phyloP scores from a whole-genome alignment of 2,113 vertebrate genomes.

The Phasianus colchicus region DNA sequence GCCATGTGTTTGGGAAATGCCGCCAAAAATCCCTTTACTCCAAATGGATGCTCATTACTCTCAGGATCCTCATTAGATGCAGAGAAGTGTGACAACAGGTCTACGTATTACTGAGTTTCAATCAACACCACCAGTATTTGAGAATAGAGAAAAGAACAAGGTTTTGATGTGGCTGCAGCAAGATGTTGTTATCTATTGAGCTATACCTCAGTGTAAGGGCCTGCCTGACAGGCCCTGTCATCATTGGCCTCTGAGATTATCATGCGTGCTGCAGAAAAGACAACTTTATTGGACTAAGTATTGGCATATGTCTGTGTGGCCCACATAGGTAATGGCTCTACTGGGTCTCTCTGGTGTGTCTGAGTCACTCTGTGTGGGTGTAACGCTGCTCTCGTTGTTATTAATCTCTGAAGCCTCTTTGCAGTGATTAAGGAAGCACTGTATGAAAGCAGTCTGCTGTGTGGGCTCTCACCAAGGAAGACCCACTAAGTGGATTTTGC shows the following conservation, averaged over 20 bases:
- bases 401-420: conserved; percentile 67
- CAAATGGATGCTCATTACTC: neutral
- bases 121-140: neutral
- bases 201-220: neutral
- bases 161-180: neutral
- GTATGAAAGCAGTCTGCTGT: conserved; percentile 56
- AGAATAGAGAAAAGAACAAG: neutral
- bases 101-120: conserved; percentile 11
- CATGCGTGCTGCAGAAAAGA: conserved; percentile 51
- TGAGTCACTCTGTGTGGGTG: conserved; percentile 58
- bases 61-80: neutral
- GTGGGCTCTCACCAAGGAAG: conserved; percentile 53
- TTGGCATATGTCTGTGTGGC: conserved; percentile 54
- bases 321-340: conserved; percentile 60
- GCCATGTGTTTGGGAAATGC: neutral
- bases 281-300: conserved; percentile 58
- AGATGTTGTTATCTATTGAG: neutral
- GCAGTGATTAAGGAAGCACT: conserved; percentile 56
- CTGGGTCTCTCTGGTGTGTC: neutral
- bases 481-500: conserved; percentile 62
- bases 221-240: conserved; percentile 56
- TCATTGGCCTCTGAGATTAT: conserved; percentile 31
- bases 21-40: conserved; percentile 19
- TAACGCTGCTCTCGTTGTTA: conserved; percentile 61
- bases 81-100: accelerated